A percentile compares a stretch with the other conserved stretches of the same genome.
These are phyloP conservation scores for Catharus ustulatus DNA, from an alignment of 2,797 vertebrate species.

Conservation along the genomic window DNA sequence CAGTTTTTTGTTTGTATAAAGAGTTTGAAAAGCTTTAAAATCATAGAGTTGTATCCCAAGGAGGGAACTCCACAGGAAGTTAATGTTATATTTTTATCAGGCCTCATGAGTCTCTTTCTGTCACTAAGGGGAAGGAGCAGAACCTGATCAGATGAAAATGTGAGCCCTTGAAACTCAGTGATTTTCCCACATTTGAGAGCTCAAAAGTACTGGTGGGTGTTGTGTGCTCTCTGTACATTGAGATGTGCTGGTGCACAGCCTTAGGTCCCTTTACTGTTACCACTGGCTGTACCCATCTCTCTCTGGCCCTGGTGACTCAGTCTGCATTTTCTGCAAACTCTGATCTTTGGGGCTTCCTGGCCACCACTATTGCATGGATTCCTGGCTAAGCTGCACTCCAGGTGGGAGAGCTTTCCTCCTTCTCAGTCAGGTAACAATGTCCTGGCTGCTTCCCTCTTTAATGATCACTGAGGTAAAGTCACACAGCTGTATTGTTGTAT, in stretches of 20 bases:
- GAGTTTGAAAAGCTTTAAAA: constrained; percentile 22
- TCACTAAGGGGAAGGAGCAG: neutral
- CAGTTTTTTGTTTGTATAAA: neutral
- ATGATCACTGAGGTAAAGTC: neutral
- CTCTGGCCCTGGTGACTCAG: neutral
- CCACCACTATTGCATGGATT: neutral
- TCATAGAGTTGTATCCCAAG: neutral
- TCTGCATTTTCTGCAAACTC: neutral
- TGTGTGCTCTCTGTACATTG: neutral
- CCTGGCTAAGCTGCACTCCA: neutral
- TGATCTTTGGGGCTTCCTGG: neutral
- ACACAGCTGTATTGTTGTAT: neutral
- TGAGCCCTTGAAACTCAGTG: neutral
- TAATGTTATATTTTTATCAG: neutral
- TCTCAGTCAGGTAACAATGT: neutral
- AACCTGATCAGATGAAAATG: neutral
- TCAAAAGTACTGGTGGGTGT: neutral
- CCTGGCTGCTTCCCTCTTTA: neutral
- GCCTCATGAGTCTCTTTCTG: neutral
- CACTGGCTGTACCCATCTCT: neutral
- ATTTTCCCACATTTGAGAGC: neutral
- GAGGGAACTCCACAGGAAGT: neutral
- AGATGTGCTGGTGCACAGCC: neutral
- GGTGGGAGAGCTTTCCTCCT: neutral
- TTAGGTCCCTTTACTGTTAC: neutral